phyloP scores from a whole-genome alignment of 2,888 invertebrate species.

The Smittia aterrima region DNA sequence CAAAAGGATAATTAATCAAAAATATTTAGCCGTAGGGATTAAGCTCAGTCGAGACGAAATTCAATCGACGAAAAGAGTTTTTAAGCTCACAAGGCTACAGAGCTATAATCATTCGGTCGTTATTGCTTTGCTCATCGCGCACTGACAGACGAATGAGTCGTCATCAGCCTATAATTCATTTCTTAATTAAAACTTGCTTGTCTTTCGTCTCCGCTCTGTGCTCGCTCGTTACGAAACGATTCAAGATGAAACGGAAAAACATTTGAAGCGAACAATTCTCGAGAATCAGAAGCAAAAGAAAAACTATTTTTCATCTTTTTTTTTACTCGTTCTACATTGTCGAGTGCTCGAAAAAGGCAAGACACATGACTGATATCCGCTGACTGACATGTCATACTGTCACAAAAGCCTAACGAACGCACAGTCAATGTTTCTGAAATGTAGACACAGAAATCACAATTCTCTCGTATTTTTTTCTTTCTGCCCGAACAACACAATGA shows the following conservation, averaged over 20 bases:
- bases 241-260: background rate
- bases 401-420: slow-evolving; percentile 21
- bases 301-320: slow-evolving; percentile 3
- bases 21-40: background rate
- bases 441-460: background rate
- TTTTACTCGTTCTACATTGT: background rate
- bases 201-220: background rate
- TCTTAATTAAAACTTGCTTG: slow-evolving; percentile 23
- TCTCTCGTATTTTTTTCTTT: background rate
- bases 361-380: slow-evolving; percentile 35
- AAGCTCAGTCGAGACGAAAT: background rate
- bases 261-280: slow-evolving; percentile 5
- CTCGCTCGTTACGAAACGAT: background rate
- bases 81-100: background rate
- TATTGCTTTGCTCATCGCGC: slow-evolving; percentile 19
- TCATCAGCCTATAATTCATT: slow-evolving; percentile 29
- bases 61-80: too few species aligned
- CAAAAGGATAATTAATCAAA: slow-evolving; percentile 9
- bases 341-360: slow-evolving; percentile 5
- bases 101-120: slow-evolving; percentile 6
- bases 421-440: background rate
- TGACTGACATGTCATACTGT: slow-evolving; percentile 37
- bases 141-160: slow-evolving; percentile 29
- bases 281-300: background rate
- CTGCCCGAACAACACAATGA: background rate